Conservation (phyloP, 92 coral and sea anemone genomes). For the Epizoanthus fatuus region DNA sequence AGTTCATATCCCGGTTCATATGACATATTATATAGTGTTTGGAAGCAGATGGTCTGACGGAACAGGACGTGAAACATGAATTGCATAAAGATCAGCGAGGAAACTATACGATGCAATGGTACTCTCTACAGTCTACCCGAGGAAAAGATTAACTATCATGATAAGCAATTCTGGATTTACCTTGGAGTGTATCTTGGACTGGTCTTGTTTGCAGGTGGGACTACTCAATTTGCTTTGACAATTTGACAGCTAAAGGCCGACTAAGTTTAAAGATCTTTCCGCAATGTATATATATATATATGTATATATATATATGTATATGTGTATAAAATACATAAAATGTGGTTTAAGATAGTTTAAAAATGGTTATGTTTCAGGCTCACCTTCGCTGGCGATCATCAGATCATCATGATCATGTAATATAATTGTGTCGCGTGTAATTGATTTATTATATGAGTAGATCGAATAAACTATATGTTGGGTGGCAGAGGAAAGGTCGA, state of each 20-base stretch:
- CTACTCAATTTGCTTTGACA: neutral
- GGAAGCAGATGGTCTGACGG: too few relatives aligned
- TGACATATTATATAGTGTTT: too few relatives aligned
- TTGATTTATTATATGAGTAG: too few relatives aligned
- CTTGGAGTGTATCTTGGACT: constrained; percentile 85
- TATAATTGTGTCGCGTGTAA: too few relatives aligned
- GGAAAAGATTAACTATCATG: constrained; percentile 69
- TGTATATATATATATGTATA: neutral
- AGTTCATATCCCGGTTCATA: too few relatives aligned
- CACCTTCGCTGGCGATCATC: too few relatives aligned
- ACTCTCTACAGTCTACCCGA: constrained; percentile 72
- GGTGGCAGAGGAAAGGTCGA: too few relatives aligned
- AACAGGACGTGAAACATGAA: neutral
- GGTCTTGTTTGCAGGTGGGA: constrained; percentile 93
- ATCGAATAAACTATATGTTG: too few relatives aligned
- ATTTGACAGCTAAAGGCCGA: neutral
- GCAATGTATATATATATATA: neutral
- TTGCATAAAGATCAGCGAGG: constrained; percentile 46
- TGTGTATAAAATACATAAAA: too few relatives aligned
- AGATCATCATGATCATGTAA: too few relatives aligned
- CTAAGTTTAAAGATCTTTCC: neutral
- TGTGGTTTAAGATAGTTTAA: too few relatives aligned
- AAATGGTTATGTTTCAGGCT: too few relatives aligned
- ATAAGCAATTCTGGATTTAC: constrained; percentile 87
- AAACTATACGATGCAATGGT: constrained; percentile 73